Evolutionary conservation across 35 echinoderm and acorn worm species (phyloP).

Genomic region (Apostichopus californicus): DNA sequence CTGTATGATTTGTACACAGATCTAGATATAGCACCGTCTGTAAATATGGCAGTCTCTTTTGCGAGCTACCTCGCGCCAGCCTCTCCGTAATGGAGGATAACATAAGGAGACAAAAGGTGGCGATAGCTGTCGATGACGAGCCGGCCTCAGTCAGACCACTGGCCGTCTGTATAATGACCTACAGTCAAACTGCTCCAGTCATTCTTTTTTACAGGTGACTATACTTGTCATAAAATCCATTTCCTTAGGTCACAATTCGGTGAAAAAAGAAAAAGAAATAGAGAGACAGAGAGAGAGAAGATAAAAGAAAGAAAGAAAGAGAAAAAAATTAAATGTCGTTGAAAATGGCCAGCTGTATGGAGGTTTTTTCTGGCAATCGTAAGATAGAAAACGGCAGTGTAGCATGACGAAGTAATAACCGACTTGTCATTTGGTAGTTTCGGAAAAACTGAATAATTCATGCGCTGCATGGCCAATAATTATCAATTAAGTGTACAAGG

Average conservation of each 20-base stretch:
- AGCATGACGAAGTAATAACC: conserved; percentile 20
- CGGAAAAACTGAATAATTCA: background rate
- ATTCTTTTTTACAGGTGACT: conserved; percentile 29
- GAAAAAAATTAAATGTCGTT: background rate
- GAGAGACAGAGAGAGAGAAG: background rate
- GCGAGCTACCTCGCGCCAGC: background rate
- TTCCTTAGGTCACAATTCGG: conserved; percentile 15
- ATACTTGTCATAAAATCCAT: conserved; percentile 27
- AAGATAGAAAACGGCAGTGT: background rate
- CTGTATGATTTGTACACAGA: too few species aligned
- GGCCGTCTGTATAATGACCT: conserved; percentile 35
- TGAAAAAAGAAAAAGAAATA: background rate
- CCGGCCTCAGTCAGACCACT: conserved; percentile 40
- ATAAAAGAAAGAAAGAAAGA: background rate
- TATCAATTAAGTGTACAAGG: too few species aligned
- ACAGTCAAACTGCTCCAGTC: conserved; percentile 16
- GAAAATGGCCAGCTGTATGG: background rate
- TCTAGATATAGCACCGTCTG: too few species aligned
- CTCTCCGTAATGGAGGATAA: background rate
- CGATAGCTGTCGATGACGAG: background rate
- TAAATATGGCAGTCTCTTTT: too few species aligned
- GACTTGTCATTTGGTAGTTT: background rate
- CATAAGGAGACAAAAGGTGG: conserved; percentile 1
- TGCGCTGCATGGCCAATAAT: too few species aligned
- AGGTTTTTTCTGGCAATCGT: too few species aligned